Base-by-base conservation (phyloP, 2,113 vertebrate species). In the Oncorhynchus clarkii region DNA sequence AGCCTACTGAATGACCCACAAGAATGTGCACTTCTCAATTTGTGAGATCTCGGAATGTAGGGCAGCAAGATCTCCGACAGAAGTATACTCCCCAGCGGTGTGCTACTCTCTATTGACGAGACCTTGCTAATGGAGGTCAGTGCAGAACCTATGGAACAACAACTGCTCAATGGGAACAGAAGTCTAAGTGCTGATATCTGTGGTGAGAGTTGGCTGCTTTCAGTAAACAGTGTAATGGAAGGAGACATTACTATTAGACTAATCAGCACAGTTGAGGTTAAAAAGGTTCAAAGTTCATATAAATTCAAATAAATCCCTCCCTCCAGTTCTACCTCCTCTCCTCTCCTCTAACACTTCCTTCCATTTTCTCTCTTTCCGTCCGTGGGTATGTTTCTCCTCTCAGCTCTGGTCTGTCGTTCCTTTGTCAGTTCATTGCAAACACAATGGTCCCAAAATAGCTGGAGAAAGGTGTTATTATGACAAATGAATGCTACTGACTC, bases 371-470 rank as follows among this genome's bases (percentile, higher is more conserved):
- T 75, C 75, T 78, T 34, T 66, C 24, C 70, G 72, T 34, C 75
- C 71, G 51, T 75, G 75, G 66, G 70, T 75, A 34, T 60, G 54
- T 27, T 51, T 81, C 31, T 79, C 82, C 71, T 48, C 64, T 3
- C 9, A 29, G 65, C n/a, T 16, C 31, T 39, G 18, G 18, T 39
- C 29, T 7, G 11, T 20, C 12, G n/a, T 49, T 88, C 60, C 66
- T 60, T 80, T 76, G 62, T 86, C 71, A 67, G 76, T 45, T 78
- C 69, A 68, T 31, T 73, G 73, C 22, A 54, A 83, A 83, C 78
- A 90, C 87, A 92, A 90, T 88, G 68, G 84, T 69, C 77, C 77
- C 72, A 81, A 90, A 89, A 92, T 91, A 89, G 86, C 80, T 16
- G 5, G 12, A 62, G 77, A 77, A 80, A 67, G 72, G 76, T 65